Conservation (phyloP, 2,797 vertebrate species). For the Microhierax caerulescens region DNA sequence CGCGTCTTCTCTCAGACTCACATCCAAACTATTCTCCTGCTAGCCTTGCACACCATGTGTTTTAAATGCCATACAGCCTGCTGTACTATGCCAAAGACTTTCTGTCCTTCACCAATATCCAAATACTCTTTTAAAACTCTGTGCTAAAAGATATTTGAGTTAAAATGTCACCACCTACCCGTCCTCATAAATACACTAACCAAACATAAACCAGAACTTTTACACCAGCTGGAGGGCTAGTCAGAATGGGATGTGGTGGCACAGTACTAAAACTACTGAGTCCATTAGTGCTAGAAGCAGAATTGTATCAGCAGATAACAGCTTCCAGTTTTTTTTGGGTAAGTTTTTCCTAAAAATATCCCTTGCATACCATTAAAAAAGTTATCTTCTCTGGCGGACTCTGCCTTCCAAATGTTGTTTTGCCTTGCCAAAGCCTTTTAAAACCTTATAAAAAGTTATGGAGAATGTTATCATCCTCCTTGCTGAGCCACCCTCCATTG, state of each 20-base stretch:
- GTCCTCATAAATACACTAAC: conserved; percentile 35
- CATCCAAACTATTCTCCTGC: background rate
- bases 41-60: conserved; percentile 45
- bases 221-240: conserved; percentile 35
- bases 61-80: conserved; percentile 44
- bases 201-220: conserved; percentile 1
- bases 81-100: conserved; percentile 15
- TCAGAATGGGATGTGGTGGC: conserved; percentile 24
- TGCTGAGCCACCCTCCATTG: background rate
- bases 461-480: background rate
- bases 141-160: conserved; percentile 12
- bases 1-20: background rate
- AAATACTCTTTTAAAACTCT: background rate
- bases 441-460: background rate
- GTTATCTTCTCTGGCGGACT: background rate
- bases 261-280: background rate
- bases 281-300: conserved; percentile 16
- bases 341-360: conserved; percentile 21
- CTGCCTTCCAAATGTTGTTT: background rate
- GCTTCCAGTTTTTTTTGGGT: background rate
- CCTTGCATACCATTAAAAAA: conserved; percentile 6
- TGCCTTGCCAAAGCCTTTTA: background rate
- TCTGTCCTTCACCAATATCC: conserved; percentile 1
- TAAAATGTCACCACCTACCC: conserved; percentile 54
- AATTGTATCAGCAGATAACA: conserved; percentile 21